Evolutionary conservation across 2,888 invertebrate genomes (phyloP).

Genomic region (Laothoe populi): DNA sequence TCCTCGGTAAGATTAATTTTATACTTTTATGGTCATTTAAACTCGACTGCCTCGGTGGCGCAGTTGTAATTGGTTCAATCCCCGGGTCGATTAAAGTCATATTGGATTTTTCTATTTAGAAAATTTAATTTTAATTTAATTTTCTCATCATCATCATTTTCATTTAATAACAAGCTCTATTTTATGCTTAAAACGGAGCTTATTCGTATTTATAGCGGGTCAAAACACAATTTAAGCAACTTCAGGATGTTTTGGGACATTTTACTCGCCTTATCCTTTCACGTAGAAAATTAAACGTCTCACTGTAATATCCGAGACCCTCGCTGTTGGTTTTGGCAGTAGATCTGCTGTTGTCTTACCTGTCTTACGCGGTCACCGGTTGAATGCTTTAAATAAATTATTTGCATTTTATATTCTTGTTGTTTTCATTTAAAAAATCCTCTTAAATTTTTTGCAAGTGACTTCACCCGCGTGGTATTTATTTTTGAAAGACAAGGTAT

Average conservation of each 20-base stretch:
- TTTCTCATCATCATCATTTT: background rate
- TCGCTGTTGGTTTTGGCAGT: slow-evolving; percentile 76
- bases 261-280: slow-evolving; percentile 80
- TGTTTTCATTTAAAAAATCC: slow-evolving; percentile 9
- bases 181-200: slow-evolving; percentile 39
- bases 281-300: slow-evolving; percentile 85
- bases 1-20: too few species aligned
- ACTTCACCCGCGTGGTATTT: too few species aligned
- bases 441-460: too few species aligned
- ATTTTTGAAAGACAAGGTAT: too few species aligned
- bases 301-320: slow-evolving; percentile 75
- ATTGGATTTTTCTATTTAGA: background rate
- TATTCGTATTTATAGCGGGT: slow-evolving; percentile 55
- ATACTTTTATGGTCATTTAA: too few species aligned
- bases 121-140: background rate
- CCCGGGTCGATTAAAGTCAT: too few species aligned
- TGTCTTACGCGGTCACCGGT: slow-evolving; percentile 47
- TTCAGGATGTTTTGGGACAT: slow-evolving; percentile 71
- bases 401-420: slow-evolving; percentile 34
- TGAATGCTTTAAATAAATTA: slow-evolving; percentile 36
- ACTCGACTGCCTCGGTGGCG: too few species aligned
- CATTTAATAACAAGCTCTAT: slow-evolving; percentile 41
- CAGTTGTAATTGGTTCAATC: too few species aligned
- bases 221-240: slow-evolving; percentile 71
- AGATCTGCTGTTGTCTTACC: slow-evolving; percentile 61